These are phyloP conservation scores for Caretta caretta DNA, from an alignment of 2,113 vertebrate species.

Conservation along the genomic window DNA sequence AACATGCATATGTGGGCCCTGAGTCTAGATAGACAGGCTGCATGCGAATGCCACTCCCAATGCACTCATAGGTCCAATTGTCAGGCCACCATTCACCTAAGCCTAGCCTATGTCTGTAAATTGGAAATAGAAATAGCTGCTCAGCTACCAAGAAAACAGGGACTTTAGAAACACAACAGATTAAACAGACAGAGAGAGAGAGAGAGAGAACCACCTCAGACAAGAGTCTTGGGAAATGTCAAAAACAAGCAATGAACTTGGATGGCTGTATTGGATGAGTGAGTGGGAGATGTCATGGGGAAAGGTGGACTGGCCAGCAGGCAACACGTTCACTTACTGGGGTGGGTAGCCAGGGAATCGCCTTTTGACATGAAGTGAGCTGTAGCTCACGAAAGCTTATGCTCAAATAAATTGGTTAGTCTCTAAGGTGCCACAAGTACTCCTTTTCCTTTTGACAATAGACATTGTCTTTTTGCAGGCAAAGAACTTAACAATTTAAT, in stretches of 20 bases:
- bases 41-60: not conserved
- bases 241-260: not conserved
- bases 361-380: not conserved
- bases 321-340: not conserved
- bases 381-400: too few species aligned
- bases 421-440: too few species aligned
- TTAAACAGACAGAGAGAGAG: not conserved
- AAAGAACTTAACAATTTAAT: not conserved
- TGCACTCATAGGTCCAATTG: not conserved
- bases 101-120: not conserved
- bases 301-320: not conserved
- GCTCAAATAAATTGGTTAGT: too few species aligned
- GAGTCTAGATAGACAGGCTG: not conserved
- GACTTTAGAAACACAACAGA: not conserved
- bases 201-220: not conserved
- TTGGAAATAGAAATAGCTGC: not conserved
- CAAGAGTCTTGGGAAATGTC: fast-evolving
- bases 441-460: not conserved
- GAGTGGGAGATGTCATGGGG: not conserved
- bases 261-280: not conserved
- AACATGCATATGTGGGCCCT: not conserved
- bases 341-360: not conserved
- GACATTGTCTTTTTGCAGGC: not conserved
- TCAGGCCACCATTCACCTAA: not conserved
- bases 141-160: not conserved